A percentile compares a stretch with the other conserved stretches of the same genome.
Evolutionary conservation across 2,888 invertebrate genomes (phyloP).

Genomic region (Callinectes sapidus): DNA sequence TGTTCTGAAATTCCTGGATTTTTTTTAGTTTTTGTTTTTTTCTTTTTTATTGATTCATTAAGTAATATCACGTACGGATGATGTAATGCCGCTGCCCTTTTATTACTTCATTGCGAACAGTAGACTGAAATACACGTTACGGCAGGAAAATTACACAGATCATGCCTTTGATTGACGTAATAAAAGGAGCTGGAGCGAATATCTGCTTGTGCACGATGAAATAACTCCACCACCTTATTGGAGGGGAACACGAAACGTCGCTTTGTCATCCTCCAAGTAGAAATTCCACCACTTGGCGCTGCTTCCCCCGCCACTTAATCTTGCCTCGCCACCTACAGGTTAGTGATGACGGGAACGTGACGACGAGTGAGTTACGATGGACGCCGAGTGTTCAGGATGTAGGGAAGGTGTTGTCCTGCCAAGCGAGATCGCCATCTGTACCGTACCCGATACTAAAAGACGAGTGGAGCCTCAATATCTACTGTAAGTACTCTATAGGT

Average conservation of each 20-base stretch:
- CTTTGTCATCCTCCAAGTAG: neutral
- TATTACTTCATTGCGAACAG: neutral
- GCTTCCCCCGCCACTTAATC: neutral
- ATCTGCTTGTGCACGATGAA: neutral
- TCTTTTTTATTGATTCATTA: neutral
- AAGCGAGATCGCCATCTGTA: neutral
- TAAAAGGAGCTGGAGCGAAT: neutral
- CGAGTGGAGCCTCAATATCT: neutral
- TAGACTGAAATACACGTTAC: neutral
- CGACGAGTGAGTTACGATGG: conserved; percentile 36
- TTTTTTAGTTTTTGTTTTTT: neutral
- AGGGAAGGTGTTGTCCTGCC: conserved; percentile 30
- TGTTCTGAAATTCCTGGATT: neutral
- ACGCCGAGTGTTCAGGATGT: conserved; percentile 22
- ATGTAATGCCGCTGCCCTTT: neutral
- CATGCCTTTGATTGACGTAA: neutral
- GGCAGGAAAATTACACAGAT: neutral
- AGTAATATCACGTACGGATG: neutral
- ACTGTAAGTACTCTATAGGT: neutral
- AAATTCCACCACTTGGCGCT: neutral
- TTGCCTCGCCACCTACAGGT: neutral
- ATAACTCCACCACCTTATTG: neutral
- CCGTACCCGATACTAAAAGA: neutral
- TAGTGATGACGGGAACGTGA: conserved; percentile 37
- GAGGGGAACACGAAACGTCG: neutral